These are phyloP conservation scores for Bombus fervidus DNA, from an alignment of 1,140 invertebrate genomes.

Conservation along the genomic window DNA sequence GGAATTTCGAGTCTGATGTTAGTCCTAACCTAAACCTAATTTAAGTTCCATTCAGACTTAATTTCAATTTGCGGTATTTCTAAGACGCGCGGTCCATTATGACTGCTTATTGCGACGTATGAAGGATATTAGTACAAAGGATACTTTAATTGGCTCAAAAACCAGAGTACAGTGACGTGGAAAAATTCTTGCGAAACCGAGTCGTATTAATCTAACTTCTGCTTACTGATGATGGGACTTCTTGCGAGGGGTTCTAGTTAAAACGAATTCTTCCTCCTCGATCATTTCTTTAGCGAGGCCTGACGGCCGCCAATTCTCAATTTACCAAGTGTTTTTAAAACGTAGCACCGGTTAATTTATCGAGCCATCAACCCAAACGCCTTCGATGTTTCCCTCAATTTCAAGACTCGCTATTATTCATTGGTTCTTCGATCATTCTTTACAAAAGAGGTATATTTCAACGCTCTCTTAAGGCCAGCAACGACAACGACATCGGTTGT, in stretches of 20 bases:
- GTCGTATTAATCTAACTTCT: conserved; percentile 4
- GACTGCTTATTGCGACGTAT: background rate
- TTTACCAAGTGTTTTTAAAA: conserved; percentile 15
- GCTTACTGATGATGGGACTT: background rate
- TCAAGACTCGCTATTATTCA: background rate
- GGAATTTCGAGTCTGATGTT: background rate
- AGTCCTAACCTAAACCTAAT: background rate
- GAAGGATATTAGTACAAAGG: conserved; percentile 10
- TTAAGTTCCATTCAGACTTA: background rate
- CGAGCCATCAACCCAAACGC: background rate
- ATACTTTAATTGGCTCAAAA: conserved; percentile 18
- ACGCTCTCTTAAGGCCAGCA: no score
- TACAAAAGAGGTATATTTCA: background rate
- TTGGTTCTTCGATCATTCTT: background rate
- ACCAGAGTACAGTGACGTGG: background rate
- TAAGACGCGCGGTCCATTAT: background rate
- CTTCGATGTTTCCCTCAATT: background rate
- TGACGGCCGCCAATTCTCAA: background rate
- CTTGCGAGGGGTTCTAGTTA: background rate
- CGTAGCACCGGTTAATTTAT: background rate
- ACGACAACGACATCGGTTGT: background rate
- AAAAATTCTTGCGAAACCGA: background rate
- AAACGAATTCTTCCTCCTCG: conserved; percentile 10
- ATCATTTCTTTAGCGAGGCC: conserved; percentile 8
- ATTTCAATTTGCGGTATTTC: background rate